Base-by-base conservation (phyloP, 2,888 invertebrate genomes). In the Drosophila flavopinicola region DNA sequence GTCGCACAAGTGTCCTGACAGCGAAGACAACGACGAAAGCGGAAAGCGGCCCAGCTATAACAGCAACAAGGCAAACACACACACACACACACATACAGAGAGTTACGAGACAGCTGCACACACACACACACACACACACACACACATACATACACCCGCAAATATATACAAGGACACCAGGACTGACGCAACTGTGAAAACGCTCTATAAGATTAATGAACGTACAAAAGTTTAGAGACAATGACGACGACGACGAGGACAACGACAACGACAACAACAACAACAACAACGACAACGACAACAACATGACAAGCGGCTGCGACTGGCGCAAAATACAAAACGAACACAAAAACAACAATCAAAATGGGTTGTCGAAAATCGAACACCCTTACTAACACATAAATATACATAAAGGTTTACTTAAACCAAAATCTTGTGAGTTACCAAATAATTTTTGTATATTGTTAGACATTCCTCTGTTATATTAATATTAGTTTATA, bases 181-280 rank as follows among this genome's bases (percentile, higher is more conserved):
- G 48, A 24, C 39, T 49, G 48, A 47, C 48, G 47, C 56, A 78
- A 76, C 84, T 75, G 76, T 75, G 69, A 75, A 79, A 85, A 83
- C 82, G 82, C 86, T 85, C 77, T 84, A 79, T 77, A 83, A 83
- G 82, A 83, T 85, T 83, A 83, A 83, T 83, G 82, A 79, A 85
- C 80, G 82, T 85, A 83, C 86, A 83, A 85, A 83, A 83, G 84
- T 83, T 83, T 83, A 83, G 86, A 83, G 84, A 83, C 82, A 83
- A 83, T 83, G 84, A 79, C 86, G 82, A 76, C 83, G 66, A 65
- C 66, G 84, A 63, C 66, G 59, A 32, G 32, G 37, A 64, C 64
- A 61, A 42, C 64, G 58, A 67, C 67, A 61, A 52, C 17, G 10
- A 10, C 9, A 15, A 29, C 11, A 20, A 29, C 17, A 29, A 30